phyloP scores from a whole-genome alignment of 1,140 invertebrate species.

The Rhizoglyphus robini region DNA sequence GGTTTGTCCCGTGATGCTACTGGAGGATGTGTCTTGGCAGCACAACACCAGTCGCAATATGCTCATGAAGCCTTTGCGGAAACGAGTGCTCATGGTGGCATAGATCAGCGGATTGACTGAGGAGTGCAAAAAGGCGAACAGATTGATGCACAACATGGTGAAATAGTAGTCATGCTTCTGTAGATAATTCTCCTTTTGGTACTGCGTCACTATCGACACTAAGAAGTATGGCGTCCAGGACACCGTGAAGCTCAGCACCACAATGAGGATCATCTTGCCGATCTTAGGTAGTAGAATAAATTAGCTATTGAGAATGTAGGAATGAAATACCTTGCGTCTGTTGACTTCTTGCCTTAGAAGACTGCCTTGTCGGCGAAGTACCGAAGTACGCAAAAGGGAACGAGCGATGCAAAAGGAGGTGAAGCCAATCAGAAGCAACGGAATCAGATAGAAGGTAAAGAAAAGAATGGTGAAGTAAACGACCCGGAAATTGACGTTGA shows the following conservation, averaged over 20 bases:
- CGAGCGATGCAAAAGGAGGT: constrained; percentile 37
- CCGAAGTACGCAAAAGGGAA: constrained; percentile 31
- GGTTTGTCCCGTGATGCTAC: background rate
- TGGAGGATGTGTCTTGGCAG: background rate
- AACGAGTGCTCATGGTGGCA: constrained; percentile 37
- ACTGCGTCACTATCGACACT: constrained; percentile 35
- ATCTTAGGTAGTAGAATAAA: constrained; percentile 30
- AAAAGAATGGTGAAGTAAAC: constrained; percentile 38
- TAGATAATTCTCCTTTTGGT: constrained; percentile 34
- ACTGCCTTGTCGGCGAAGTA: constrained; percentile 27
- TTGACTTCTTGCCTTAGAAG: constrained; percentile 29
- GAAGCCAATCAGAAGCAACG: constrained; percentile 34
- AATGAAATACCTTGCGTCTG: constrained; percentile 29
- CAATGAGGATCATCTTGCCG: constrained; percentile 37
- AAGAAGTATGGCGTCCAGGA: constrained; percentile 40
- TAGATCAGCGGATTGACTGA: constrained; percentile 40
- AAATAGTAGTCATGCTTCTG: constrained; percentile 36
- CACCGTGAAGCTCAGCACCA: constrained; percentile 34
- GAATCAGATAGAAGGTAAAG: constrained; percentile 35
- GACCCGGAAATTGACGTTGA: constrained; percentile 31
- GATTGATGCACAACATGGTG: constrained; percentile 39
- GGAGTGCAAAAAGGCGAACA: constrained; percentile 38
- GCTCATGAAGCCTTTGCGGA: constrained; percentile 30
- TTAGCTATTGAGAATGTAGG: background rate
- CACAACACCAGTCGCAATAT: constrained; percentile 22